Conservation (phyloP, 2,888 invertebrate species). For the Danaus chrysippus region DNA sequence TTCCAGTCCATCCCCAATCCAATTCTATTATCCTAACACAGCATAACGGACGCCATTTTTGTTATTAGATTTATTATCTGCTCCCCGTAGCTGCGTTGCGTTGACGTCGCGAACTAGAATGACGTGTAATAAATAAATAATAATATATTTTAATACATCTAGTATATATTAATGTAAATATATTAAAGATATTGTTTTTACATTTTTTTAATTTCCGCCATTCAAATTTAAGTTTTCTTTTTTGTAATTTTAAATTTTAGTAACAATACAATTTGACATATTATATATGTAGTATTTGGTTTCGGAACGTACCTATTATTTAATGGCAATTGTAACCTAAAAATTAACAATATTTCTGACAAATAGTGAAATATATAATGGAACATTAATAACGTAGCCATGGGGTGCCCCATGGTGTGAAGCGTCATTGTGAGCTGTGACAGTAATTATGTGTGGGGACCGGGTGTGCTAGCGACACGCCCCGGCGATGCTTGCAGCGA, state of each 20-base stretch:
- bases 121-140: too few species aligned
- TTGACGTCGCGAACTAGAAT: neutral
- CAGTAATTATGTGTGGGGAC: conserved; percentile 11
- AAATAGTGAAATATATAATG: neutral
- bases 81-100: conserved; percentile 20
- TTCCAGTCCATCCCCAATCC: conserved; percentile 4
- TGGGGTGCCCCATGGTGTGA: conserved; percentile 1
- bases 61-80: conserved; percentile 39
- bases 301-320: too few species aligned
- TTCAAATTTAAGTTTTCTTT: too few species aligned
- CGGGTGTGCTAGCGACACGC: conserved; percentile 22
- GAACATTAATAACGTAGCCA: neutral
- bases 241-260: too few species aligned
- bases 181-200: too few species aligned
- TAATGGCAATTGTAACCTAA: too few species aligned
- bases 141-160: too few species aligned
- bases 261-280: too few species aligned
- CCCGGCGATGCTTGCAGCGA: conserved; percentile 18
- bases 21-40: conserved; percentile 6
- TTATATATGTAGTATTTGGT: too few species aligned
- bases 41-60: conserved; percentile 34
- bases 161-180: too few species aligned
- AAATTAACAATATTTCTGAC: too few species aligned
- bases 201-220: too few species aligned
- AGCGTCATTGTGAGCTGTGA: neutral